These are phyloP conservation scores for Acronicta aceris DNA, from an alignment of 2,888 invertebrate genomes.

Conservation along the genomic window DNA sequence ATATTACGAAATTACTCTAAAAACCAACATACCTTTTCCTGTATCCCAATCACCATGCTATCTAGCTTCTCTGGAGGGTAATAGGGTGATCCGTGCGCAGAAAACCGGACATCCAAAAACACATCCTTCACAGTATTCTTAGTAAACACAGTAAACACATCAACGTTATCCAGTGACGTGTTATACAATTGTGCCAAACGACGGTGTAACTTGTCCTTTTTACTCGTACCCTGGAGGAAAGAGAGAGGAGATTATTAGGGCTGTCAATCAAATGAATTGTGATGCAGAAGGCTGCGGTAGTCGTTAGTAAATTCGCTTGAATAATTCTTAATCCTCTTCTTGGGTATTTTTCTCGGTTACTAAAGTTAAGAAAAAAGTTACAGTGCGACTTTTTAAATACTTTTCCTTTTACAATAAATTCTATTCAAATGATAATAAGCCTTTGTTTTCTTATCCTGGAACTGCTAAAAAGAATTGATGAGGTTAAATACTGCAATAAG, in stretches of 20 bases:
- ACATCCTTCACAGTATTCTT: slow-evolving; percentile 90
- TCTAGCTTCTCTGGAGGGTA: slow-evolving; percentile 96
- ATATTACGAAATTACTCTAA: background rate
- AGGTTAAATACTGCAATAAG: too few relatives aligned
- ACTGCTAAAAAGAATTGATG: too few relatives aligned
- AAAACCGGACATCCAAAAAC: slow-evolving; percentile 95
- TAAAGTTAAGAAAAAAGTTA: slow-evolving; percentile 9
- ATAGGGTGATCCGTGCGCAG: slow-evolving; percentile 98
- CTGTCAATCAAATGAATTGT: slow-evolving; percentile 32
- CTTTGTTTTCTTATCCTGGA: too few relatives aligned
- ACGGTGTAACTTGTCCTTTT: slow-evolving; percentile 91
- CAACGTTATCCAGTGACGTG: slow-evolving; percentile 94
- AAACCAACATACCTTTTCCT: slow-evolving; percentile 88
- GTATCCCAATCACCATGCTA: slow-evolving; percentile 93
- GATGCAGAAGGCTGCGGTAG: slow-evolving; percentile 30
- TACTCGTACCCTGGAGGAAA: slow-evolving; percentile 89
- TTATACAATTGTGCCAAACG: slow-evolving; percentile 91
- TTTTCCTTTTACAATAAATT: background rate
- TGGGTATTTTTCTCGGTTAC: slow-evolving; percentile 19
- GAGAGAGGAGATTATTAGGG: slow-evolving; percentile 29
- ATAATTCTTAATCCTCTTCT: slow-evolving; percentile 39
- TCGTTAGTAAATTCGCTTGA: slow-evolving; percentile 44
- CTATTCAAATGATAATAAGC: background rate
- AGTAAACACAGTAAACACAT: slow-evolving; percentile 97
- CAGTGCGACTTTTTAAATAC: background rate